Evolutionary conservation across 2,113 vertebrate genomes (phyloP).

Genomic region (Dipodomys ordii): DNA sequence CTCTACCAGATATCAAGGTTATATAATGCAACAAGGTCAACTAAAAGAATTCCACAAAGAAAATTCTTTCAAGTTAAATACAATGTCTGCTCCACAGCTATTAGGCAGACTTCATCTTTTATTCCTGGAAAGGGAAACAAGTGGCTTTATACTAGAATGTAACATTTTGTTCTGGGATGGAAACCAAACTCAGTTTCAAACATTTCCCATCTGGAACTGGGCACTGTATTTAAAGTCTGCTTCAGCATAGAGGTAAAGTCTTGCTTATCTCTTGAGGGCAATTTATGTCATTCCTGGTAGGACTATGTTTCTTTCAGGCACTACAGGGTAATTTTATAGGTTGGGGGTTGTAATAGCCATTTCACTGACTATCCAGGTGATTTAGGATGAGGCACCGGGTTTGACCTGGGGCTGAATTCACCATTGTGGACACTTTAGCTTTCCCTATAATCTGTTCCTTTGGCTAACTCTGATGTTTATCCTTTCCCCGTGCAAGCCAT

Average conservation of each 20-base stretch:
- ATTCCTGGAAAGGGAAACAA: conserved; percentile 15
- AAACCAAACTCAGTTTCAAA: conserved; percentile 44
- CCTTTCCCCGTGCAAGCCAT: background rate
- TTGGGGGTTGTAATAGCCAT: background rate
- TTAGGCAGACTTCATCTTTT: conserved; percentile 9
- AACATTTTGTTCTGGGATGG: conserved; percentile 19
- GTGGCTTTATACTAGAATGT: background rate
- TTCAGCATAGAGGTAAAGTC: background rate
- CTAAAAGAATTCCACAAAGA: background rate
- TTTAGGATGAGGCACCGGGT: background rate
- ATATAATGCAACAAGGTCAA: background rate
- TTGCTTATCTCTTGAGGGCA: background rate
- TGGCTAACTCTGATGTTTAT: background rate
- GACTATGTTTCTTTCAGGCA: background rate
- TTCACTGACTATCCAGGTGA: background rate
- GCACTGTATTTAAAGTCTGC: background rate
- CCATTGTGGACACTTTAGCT: background rate
- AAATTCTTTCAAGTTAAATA: background rate
- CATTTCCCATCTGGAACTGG: conserved; percentile 25
- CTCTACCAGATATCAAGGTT: background rate
- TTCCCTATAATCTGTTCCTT: background rate
- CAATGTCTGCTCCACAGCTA: background rate
- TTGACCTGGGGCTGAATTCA: conserved; percentile 14
- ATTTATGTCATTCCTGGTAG: background rate
- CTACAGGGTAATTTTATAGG: background rate